Conservation (phyloP, 2,113 vertebrate genomes). For the Poeciliopsis occidentalis region DNA sequence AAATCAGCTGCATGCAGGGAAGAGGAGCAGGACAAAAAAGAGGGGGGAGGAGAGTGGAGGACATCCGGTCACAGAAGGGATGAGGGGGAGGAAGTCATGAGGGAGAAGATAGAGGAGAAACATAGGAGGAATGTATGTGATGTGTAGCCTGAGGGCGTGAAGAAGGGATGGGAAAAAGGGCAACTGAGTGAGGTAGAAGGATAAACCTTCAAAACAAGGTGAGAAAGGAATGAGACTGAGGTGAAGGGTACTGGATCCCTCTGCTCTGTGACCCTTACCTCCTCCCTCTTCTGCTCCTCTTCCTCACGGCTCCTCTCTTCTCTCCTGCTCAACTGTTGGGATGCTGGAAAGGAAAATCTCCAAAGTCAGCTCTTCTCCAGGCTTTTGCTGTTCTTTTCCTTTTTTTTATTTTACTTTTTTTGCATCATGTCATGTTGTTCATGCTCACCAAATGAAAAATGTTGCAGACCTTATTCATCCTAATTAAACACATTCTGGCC, state of each 20-base stretch:
- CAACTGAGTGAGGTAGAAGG: conserved; percentile 36
- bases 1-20: conserved; percentile 9
- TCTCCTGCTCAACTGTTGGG: conserved; percentile 31
- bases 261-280: conserved; percentile 35
- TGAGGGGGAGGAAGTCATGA: conserved; percentile 53
- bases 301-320: neutral
- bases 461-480: conserved; percentile 51
- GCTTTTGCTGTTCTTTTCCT: conserved; percentile 48
- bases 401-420: neutral
- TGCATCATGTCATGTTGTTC: conserved; percentile 54
- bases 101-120: conserved; percentile 56
- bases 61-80: conserved; percentile 34
- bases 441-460: conserved; percentile 52
- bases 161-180: conserved; percentile 40
- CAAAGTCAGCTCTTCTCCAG: conserved; percentile 67
- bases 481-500: conserved; percentile 65
- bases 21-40: conserved; percentile 8
- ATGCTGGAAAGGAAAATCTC: conserved; percentile 60
- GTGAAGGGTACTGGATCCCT: conserved; percentile 51
- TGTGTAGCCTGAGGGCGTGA: conserved; percentile 61
- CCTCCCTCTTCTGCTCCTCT: conserved; percentile 11
- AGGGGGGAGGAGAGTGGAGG: conserved; percentile 41
- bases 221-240: conserved; percentile 40
- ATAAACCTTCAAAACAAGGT: conserved; percentile 48
- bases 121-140: conserved; percentile 63